Percentiles rank a stretch among this genome's conserved stretches.
Evolutionary conservation across 2,797 vertebrate species (phyloP).

Genomic region (Coilia nasus): DNA sequence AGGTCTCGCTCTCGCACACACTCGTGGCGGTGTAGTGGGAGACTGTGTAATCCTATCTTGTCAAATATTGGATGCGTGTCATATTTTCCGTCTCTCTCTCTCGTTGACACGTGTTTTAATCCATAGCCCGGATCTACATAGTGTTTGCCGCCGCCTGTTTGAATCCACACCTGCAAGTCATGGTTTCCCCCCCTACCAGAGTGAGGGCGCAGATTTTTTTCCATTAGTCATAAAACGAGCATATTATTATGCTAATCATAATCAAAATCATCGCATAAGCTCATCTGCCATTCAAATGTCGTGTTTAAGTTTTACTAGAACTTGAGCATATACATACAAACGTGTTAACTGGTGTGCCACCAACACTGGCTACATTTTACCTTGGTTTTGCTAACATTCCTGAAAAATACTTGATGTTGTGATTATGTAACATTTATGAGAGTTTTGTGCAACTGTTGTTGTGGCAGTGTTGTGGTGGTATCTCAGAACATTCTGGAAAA

Average conservation of each 20-base stretch:
- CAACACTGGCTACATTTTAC: background rate
- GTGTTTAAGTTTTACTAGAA: background rate
- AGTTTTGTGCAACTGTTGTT: background rate
- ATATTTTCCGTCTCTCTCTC: slow-evolving; percentile 49
- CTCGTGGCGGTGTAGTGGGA: slow-evolving; percentile 62
- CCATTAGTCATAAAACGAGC: background rate
- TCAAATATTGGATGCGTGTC: slow-evolving; percentile 67
- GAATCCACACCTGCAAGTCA: slow-evolving; percentile 10
- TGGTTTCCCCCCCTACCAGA: background rate
- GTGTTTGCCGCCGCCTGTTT: background rate
- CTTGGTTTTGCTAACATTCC: background rate
- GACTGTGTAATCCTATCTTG: slow-evolving; percentile 68
- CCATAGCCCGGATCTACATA: slow-evolving; percentile 16
- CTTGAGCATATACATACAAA: background rate
- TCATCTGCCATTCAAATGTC: background rate
- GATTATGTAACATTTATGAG: background rate
- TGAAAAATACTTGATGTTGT: background rate
- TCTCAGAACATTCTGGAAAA: background rate
- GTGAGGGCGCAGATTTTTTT: background rate
- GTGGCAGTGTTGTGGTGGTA: background rate
- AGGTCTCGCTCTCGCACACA: slow-evolving; percentile 52
- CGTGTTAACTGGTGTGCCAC: background rate
- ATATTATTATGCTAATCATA: background rate
- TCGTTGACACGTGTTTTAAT: slow-evolving; percentile 20
- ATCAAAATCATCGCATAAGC: background rate